A percentile compares a stretch with the other conserved stretches of the same genome.
Conservation (phyloP, 2,888 invertebrate species). For the Rhagium mordax region DNA sequence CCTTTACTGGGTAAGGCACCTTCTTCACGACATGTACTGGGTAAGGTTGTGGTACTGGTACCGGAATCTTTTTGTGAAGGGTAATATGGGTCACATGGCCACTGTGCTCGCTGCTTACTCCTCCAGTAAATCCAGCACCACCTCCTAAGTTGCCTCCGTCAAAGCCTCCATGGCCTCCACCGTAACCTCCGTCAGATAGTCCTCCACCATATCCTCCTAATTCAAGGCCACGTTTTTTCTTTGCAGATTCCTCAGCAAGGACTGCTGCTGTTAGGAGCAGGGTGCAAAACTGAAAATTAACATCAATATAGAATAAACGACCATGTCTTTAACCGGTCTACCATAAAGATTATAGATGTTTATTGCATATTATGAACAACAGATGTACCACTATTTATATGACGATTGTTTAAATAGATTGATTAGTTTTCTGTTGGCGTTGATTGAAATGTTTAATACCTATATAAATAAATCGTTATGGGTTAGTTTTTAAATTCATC, state of each 20-base stretch:
- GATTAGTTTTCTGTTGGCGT: no score
- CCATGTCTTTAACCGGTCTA: no score
- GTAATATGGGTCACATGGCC: conserved; percentile 73
- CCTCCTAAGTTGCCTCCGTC: neutral
- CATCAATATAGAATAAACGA: no score
- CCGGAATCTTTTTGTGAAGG: conserved; percentile 76
- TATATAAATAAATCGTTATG: no score
- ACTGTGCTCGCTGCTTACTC: conserved; percentile 51
- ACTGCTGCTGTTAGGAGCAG: conserved; percentile 56
- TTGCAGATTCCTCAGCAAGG: conserved; percentile 52
- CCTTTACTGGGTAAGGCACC: conserved; percentile 75
- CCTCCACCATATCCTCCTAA: conserved; percentile 47
- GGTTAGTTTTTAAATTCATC: no score
- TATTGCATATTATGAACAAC: no score
- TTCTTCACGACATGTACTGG: conserved; percentile 81
- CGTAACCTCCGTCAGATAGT: conserved; percentile 36
- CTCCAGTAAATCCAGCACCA: conserved; percentile 23
- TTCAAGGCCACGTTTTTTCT: conserved; percentile 58
- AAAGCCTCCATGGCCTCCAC: conserved; percentile 45
- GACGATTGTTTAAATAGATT: no score
- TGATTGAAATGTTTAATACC: no score
- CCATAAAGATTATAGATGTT: no score
- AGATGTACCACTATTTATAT: no score
- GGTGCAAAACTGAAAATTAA: conserved; percentile 55
- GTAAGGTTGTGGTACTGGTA: conserved; percentile 71